phyloP scores from a whole-genome alignment of 1,140 invertebrate genomes.

The Phymastichus coffea region DNA sequence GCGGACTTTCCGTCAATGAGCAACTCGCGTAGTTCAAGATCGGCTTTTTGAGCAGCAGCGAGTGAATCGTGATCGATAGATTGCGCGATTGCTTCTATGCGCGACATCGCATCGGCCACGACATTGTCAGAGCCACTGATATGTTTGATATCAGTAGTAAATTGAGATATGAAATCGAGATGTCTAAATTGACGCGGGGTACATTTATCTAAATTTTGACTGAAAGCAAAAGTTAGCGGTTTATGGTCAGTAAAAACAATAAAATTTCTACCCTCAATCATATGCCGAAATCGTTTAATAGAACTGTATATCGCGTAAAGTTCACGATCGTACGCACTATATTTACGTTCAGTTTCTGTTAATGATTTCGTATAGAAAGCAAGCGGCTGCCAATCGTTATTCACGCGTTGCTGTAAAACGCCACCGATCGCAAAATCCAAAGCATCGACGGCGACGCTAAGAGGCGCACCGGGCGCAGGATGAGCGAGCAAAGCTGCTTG shows the following conservation, averaged over 20 bases:
- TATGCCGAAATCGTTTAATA: too few species aligned
- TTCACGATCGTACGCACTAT: too few species aligned
- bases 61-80: not conserved
- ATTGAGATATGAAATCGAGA: slow-evolving; percentile 47
- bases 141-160: slow-evolving; percentile 44
- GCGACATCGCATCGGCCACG: slow-evolving; percentile 37
- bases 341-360: too few species aligned
- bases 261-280: too few species aligned
- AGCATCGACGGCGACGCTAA: slow-evolving; percentile 30
- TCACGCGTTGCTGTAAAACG: slow-evolving; percentile 34
- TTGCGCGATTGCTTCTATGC: slow-evolving; percentile 20
- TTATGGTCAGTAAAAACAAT: slow-evolving; percentile 13
- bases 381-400: slow-evolving; percentile 38
- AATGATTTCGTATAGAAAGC: too few species aligned
- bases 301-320: too few species aligned
- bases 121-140: slow-evolving; percentile 43
- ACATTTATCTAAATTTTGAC: slow-evolving; percentile 9
- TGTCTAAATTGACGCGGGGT: slow-evolving; percentile 35
- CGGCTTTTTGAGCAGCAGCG: not conserved
- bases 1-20: not conserved
- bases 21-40: not conserved
- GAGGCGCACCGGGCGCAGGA: slow-evolving; percentile 5
- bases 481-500: slow-evolving; percentile 29
- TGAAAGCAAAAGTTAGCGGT: not conserved
- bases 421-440: too few species aligned